Base-by-base conservation (phyloP, 2,797 vertebrate species). In the Novumbra hubbsi region DNA sequence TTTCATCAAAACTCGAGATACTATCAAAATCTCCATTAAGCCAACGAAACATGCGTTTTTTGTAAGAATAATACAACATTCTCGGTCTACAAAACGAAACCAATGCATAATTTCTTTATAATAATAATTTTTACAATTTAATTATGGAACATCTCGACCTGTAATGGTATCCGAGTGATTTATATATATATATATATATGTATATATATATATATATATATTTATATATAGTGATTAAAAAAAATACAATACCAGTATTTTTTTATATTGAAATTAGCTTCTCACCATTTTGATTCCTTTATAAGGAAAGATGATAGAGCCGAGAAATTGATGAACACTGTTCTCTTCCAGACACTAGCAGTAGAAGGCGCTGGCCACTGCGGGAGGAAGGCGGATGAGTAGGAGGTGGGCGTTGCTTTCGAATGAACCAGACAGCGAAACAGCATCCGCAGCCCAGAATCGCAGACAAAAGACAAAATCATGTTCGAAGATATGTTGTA, bases 261-360 rank as follows among this genome's bases (percentile, higher is more conserved):
- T n/a, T n/a, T 4, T 4, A 48, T 21, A 70, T 19, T 41, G 34
- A 30, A 15, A 24, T 70, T 16, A 55, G n/a, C 52, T 9, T 30
- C 74, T 77, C 48, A 79, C 82, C 82, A 83, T 83, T 77, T 73
- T 83, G 77, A 45, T 16, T 14, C 38, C 38, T 73, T 71, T 49
- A 24, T 63, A 66, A 69, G 74, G 81, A 52, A 55, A 34, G 27
- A 28, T 73, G 76, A 70, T 63, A 62, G 68, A 21, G 60, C 17
- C 34, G 55, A 50, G 75, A 21, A 55, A 67, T 62, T 75, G 73
- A 73, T 65, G 72, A 73, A 72, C 69, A 49, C 45, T 71, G 64
- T 14, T 19, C 34, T 68, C 30, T 17, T 68, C 76, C 45, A 73
- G 66, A 75, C 69, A 67, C 45, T 57, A 19, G 49, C 73, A 41